Evolutionary conservation across 2,797 vertebrate genomes (phyloP), one percentile per base, ranked within the genome.

Genomic region (Nyctibius grandis): DNA sequence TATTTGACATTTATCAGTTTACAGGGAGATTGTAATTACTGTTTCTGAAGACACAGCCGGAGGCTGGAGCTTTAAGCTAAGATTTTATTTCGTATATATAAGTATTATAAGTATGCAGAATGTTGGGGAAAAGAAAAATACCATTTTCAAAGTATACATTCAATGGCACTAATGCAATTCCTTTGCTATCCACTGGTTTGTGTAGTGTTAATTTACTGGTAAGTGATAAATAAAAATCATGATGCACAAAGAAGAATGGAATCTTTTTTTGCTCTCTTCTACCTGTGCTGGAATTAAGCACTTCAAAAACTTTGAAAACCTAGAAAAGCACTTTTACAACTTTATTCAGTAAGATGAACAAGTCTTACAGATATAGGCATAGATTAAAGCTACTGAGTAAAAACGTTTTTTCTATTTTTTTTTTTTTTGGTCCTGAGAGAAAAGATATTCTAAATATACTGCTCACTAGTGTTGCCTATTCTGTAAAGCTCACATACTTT

Each of bases 1-100:
- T 59, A 36, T 84, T 81, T 90, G 51, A 93, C 72, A 23, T 51
- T 47, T 68, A 86, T 82, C 36, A 60, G 1, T 88, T 93, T 88
- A 45, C 10, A 14, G 6, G 21, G 31, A 76, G 36, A 59, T 69
- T 89, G 20, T 89, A 91, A 80, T 91, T 91, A 19, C 59, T 61
- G 5, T 65, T 64, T 88, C 65, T 86, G 54, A 81, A 78, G 90
- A 69, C 7, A 2, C 36, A 90, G 59, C 59, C 79, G 34, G 63
- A 84, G 57, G 54, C 73, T 85, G 28, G 16, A 53, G n/a, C 61
- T 86, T 75, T 70, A 83, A 80, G 61, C 18, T 60, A 54, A 57
- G 36, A 77, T 77, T 82, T 70, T 57, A 5, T 45, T 93, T 90
- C 84, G 28, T 61, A 5, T 65, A 9, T 29, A n/a, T 74, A 28